A percentile compares a stretch with the other conserved stretches of the same genome.
Conservation (phyloP, 2,797 vertebrate species). For the Halcyon smyrnensis region DNA sequence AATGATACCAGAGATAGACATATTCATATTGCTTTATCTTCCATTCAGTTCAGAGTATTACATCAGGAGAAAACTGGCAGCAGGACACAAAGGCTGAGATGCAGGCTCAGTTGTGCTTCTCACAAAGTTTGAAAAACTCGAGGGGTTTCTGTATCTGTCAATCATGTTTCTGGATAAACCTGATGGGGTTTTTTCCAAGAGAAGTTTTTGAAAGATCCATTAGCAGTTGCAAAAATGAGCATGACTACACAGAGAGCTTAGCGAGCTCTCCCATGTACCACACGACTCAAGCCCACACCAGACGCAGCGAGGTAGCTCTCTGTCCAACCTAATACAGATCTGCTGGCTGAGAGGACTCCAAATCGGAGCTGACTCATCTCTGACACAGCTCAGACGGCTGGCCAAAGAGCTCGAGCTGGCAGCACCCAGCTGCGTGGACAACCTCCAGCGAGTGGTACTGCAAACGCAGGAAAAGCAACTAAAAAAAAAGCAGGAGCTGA, state of each 20-base stretch:
- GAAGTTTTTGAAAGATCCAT: background rate
- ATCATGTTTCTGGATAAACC: background rate
- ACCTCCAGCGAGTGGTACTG: background rate
- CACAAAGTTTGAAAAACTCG: background rate
- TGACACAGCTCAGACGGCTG: accelerated
- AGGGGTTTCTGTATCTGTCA: background rate
- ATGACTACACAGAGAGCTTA: background rate
- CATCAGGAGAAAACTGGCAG: background rate
- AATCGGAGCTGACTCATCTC: accelerated
- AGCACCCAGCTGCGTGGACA: background rate
- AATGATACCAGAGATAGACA: background rate
- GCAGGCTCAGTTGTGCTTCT: background rate
- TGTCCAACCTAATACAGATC: background rate
- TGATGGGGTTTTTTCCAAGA: no score
- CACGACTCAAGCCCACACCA: background rate
- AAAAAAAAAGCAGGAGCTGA: background rate
- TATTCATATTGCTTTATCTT: background rate
- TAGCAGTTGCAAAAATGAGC: background rate
- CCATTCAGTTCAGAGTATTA: background rate
- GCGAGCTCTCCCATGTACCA: accelerated
- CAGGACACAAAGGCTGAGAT: background rate
- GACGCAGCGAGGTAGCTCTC: accelerated
- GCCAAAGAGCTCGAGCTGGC: background rate
- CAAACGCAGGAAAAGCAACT: background rate
- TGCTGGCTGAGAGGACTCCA: accelerated